A percentile compares a stretch with the other conserved stretches of the same genome.
phyloP scores from a whole-genome alignment of 2,113 vertebrate species.

The Nannobrachium achirus region DNA sequence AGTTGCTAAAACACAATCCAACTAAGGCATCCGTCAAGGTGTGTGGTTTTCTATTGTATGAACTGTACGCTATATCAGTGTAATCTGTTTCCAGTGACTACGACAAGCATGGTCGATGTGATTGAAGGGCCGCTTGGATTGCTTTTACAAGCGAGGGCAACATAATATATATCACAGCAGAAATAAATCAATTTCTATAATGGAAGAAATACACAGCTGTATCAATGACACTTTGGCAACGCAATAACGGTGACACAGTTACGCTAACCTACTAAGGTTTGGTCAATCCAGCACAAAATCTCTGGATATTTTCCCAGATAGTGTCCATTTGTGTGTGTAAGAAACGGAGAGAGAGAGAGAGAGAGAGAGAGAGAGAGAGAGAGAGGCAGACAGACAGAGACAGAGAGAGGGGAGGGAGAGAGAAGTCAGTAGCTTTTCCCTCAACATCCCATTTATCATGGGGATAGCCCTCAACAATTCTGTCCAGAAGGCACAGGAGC shows the following conservation, averaged over 20 bases:
- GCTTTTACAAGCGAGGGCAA: background rate
- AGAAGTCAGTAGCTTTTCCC: conserved; percentile 17
- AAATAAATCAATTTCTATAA: conserved; percentile 46
- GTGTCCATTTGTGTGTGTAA: background rate
- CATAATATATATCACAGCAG: conserved; percentile 17
- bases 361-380: background rate
- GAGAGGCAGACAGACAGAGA: no score
- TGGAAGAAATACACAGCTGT: conserved; percentile 34
- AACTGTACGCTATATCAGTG: no score
- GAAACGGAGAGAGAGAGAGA: no score
- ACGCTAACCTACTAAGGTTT: conserved; percentile 15
- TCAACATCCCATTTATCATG: conserved; percentile 29
- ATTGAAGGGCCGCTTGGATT: conserved; percentile 4
- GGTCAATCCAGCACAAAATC: conserved; percentile 14
- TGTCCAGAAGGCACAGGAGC: conserved; percentile 20
- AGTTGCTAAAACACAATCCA: no score
- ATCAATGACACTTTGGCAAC: conserved; percentile 33
- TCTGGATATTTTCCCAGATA: conserved; percentile 19
- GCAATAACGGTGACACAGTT: conserved; percentile 12
- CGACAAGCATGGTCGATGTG: background rate
- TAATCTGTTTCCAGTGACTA: no score
- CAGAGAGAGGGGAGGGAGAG: background rate
- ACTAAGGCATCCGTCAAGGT: no score
- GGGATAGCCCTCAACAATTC: conserved; percentile 10
- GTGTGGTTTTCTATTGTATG: no score